phyloP scores from a whole-genome alignment of 2,113 vertebrate species.

The Galeopterus variegatus region DNA sequence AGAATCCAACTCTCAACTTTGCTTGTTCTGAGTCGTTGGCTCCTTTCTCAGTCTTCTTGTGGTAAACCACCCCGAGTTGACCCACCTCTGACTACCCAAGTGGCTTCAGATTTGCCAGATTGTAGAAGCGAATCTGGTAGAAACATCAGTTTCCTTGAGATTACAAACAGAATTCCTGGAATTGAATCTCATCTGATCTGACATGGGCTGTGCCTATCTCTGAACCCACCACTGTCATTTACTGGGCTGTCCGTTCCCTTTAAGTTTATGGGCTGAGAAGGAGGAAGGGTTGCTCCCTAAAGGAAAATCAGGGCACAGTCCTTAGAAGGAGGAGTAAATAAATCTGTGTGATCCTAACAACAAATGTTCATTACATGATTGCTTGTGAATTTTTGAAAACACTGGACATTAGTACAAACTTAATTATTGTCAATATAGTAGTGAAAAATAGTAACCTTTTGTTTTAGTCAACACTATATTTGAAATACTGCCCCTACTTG shows the following conservation, averaged over 20 bases:
- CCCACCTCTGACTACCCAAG: not conserved
- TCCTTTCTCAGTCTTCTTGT: not conserved
- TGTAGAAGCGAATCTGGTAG: too few relatives aligned
- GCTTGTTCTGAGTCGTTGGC: too few relatives aligned
- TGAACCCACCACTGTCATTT: not conserved
- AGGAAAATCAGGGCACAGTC: not conserved
- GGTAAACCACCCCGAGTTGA: rapidly evolving
- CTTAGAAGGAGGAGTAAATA: not conserved
- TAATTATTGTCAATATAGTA: not conserved
- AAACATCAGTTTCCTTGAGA: not conserved
- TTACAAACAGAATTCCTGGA: not conserved
- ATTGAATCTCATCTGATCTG: not conserved
- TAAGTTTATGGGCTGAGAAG: not conserved
- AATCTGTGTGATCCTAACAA: not conserved
- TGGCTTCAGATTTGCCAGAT: not conserved
- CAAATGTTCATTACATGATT: not conserved
- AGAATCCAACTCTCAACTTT: too few relatives aligned
- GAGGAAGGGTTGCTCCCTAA: not conserved
- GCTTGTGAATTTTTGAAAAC: not conserved
- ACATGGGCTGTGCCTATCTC: rapidly evolving
- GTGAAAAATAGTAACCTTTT: not conserved
- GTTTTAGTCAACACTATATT: not conserved
- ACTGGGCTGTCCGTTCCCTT: too few relatives aligned
- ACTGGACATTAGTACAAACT: not conserved
- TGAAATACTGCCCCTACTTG: not conserved